A percentile compares a stretch with the other conserved stretches of the same genome.
These are phyloP conservation scores for Aphaenogaster rudis DNA, from an alignment of 1,140 invertebrate species.

Conservation along the genomic window DNA sequence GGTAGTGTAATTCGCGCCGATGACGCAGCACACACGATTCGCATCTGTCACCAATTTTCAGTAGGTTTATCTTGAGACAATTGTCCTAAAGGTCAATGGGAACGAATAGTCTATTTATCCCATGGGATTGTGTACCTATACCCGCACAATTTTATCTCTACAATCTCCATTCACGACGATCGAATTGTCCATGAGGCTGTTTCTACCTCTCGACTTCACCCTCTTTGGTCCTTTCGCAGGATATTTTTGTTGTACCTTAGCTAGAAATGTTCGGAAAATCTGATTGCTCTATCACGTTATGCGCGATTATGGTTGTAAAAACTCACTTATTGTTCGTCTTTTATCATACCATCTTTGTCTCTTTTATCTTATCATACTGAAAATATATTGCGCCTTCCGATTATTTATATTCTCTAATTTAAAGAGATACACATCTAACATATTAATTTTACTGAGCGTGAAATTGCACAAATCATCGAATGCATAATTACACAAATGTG, in stretches of 20 bases:
- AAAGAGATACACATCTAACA: background rate
- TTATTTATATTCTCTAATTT: background rate
- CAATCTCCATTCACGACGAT: conserved; percentile 67
- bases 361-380: background rate
- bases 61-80: conserved; percentile 67
- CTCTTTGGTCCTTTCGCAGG: background rate
- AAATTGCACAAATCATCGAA: background rate
- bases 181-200: conserved; percentile 53
- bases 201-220: conserved; percentile 26
- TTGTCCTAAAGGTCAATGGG: conserved; percentile 53
- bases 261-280: conserved; percentile 1
- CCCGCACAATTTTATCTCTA: conserved; percentile 64
- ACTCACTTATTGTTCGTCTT: background rate
- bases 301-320: background rate
- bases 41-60: conserved; percentile 54
- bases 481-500: background rate
- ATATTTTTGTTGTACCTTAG: background rate
- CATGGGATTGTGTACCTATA: conserved; percentile 65
- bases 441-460: background rate
- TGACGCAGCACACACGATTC: background rate
- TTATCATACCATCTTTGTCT: background rate
- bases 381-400: background rate
- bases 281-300: conserved; percentile 35
- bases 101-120: conserved; percentile 68
- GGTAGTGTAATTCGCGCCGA: background rate